Evolutionary conservation across 2,113 vertebrate genomes (phyloP), one percentile per base, ranked within the genome.

Genomic region (Phylloscopus trochilus): DNA sequence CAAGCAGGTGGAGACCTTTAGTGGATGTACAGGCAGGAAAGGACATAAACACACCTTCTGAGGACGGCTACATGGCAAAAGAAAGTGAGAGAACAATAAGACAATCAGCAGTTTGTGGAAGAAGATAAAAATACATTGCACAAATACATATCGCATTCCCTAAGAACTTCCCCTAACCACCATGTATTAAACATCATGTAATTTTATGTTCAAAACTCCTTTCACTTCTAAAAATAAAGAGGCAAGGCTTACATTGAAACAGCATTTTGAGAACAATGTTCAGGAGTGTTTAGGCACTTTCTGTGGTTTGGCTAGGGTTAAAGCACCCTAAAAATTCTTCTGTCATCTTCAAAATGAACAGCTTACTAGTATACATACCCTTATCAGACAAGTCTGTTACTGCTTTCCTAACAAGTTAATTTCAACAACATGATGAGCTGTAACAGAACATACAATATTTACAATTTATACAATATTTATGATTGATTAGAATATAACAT

Each of bases 31-130:
- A 13, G 99, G 99, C 52, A 99, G 98, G 97, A 99, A 99, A 2
- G 99, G 99, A 97, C 99, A 99, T 80, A 99, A 97, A 94, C 99
- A 99, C 81, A 99, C 99, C 97, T 99, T 99, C 97, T 98, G 98
- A 80, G 99, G 99, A 67, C 99, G 99, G 91, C 99, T 99, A 83
- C 31, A 97, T 13, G 39, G 87, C 55, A 96, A 70, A 92, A 95
- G 68, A 6, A 56, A 96, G 59, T 11, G 13, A 93, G 35, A 90
- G 12, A 93, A 86, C 22, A 89, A 92, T 3, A 82, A 96, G 80
- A 19, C 28, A 79, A 52, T 94, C 55, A 97, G 41, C 23, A 66
- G 37, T 81, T 68, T 52, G 63, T 63, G 27, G 73, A 87, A 89
- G 52, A 73, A 10, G 19, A 31, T 51, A 64, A 37, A 75, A 87